Base-by-base conservation (phyloP, 2,113 vertebrate species). In the Cacatua alba region DNA sequence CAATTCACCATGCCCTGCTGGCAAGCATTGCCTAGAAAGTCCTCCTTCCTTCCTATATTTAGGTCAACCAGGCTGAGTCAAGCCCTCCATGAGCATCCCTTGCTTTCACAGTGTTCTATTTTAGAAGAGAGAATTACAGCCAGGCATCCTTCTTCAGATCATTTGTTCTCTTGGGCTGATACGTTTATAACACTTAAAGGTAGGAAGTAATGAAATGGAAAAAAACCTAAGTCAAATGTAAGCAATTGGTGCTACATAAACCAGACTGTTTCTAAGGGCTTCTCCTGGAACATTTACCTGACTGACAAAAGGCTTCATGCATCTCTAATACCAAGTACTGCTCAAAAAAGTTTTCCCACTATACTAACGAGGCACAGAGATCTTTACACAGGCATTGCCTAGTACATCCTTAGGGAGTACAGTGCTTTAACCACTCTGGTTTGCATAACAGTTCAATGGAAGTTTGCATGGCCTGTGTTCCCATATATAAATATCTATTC, bases 11-110 rank as follows among this genome's bases (percentile, higher is more conserved):
- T 4, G 0, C 39, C 55, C 51, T 71, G 35, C 46, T 71, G 51
- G 75, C 53, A 95, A 93, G 53, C 59, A 20, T 6, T 48, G 69
- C 71, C 82, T 77, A 57, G 55, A 52, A n/a, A 83, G 64, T 12
- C 85, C 82, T 91, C 71, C 46, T 71, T 65, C 57, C 70, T 64
- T 86, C 79, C 55, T 78, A 75, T 74, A 76, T 67, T 87, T 91
- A 92, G 75, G 67, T 51, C 62, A 92, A 13, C 28, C 1, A 0
- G 39, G 48, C 57, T 89, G 70, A 87, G 68, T 90, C 91, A 91
- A 84, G 80, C 25, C 46, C 49, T 88, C 63, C 49, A 33, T 13
- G 31, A 83, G 64, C 79, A 90, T 43, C 90, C 68, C 37, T 33
- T 59, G 75, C 85, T 79, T 88, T 93, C 7, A 3, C 35, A 81